Conservation (phyloP, 1,140 invertebrate genomes). For the Lysiphlebus fabarum region DNA sequence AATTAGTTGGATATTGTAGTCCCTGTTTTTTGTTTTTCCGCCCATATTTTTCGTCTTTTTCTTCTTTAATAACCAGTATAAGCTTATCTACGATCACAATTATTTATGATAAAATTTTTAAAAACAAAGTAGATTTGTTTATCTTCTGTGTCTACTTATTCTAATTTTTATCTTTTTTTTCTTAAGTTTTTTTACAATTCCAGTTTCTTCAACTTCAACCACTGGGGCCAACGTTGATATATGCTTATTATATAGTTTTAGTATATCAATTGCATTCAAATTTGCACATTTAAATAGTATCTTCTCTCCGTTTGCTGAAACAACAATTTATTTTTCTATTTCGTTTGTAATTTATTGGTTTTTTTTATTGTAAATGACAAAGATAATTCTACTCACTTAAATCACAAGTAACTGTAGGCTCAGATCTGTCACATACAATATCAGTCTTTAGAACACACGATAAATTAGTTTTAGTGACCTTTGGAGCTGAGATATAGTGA, state of each 20-base stretch:
- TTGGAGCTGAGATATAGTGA: constrained; percentile 63
- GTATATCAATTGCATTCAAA: constrained; percentile 70
- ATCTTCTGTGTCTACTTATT: constrained; percentile 18
- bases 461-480: constrained; percentile 68
- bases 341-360: neutral
- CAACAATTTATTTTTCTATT: constrained; percentile 26
- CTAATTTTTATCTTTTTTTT: constrained; percentile 51
- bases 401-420: constrained; percentile 64
- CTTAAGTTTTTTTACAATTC: constrained; percentile 21
- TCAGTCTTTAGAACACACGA: constrained; percentile 73
- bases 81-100: constrained; percentile 14
- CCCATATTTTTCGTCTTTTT: constrained; percentile 1
- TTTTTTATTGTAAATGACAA: neutral
- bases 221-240: constrained; percentile 66
- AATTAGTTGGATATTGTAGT: constrained; percentile 66
- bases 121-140: constrained; percentile 5
- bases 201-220: constrained; percentile 32
- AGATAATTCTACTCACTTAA: constrained; percentile 59
- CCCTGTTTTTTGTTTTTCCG: constrained; percentile 35
- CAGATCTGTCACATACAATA: constrained; percentile 72
- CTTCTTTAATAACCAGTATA: constrained; percentile 31
- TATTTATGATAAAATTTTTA: neutral
- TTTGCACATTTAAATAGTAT: constrained; percentile 72
- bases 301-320: constrained; percentile 66
- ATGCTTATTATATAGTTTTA: constrained; percentile 76